A percentile compares a stretch with the other conserved stretches of the same genome.
Evolutionary conservation across 2,113 vertebrate genomes (phyloP).

Genomic region (Bagarius yarrelli): DNA sequence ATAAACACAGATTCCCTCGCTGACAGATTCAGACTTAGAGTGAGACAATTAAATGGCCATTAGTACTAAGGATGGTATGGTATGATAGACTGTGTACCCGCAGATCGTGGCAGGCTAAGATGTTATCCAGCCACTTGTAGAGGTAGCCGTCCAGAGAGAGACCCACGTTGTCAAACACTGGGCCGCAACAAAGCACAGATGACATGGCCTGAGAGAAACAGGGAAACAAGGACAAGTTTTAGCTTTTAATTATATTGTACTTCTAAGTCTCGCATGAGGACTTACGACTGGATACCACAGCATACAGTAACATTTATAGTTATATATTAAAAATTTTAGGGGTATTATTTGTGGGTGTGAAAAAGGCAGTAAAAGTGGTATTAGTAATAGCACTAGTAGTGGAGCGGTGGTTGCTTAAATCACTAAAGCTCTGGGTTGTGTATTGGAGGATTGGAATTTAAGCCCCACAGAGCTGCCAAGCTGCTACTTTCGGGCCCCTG

Average conservation of each 20-base stretch:
- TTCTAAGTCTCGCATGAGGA: no score
- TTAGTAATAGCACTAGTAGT: no score
- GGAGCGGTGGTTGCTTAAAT: no score
- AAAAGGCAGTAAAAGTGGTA: background rate
- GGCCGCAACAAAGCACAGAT: constrained; percentile 93
- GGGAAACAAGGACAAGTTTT: background rate
- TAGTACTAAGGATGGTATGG: background rate
- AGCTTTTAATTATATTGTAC: background rate
- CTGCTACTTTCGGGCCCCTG: no score
- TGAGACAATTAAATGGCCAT: background rate
- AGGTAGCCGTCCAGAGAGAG: constrained; percentile 96
- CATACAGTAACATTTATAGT: background rate
- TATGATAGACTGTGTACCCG: constrained; percentile 71
- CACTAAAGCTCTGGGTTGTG: no score
- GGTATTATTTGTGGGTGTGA: background rate
- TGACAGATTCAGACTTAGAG: background rate
- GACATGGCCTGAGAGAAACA: constrained; percentile 86
- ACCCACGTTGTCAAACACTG: constrained; percentile 96
- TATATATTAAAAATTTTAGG: background rate
- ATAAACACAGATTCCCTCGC: background rate
- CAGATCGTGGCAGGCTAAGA: constrained; percentile 93
- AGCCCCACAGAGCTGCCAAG: no score
- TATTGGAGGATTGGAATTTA: no score
- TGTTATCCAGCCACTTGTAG: constrained; percentile 99
- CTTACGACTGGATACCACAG: background rate